Evolutionary conservation across 2,797 vertebrate species (phyloP), one percentile per base, ranked within the genome.

Genomic region (Tragopan temminckii): DNA sequence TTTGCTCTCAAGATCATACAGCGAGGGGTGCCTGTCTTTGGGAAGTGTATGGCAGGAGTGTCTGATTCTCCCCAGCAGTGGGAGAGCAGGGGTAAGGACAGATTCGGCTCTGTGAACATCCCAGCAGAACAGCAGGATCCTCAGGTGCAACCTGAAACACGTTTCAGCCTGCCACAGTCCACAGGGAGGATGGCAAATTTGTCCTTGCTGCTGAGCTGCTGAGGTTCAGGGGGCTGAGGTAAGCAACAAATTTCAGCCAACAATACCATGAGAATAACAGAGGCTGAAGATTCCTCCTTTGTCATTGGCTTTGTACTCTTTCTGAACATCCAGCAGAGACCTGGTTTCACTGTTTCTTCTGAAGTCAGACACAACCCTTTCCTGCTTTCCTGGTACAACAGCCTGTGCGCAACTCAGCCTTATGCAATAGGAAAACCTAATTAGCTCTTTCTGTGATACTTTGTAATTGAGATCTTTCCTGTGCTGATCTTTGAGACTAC

Each of bases 401-500:
- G 25, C n/a, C 67, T 57, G 21, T 18, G 46, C 33, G 2, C 2
- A 25, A 40, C 53, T 83, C 53, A 75, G 79, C 7, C 50, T 76
- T 72, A 36, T 63, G 38, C 2, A 1, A 27, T 1, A 69, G 55
- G 29, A 78, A 85, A 89, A 59, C 24, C 74, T 36, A 69, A 84
- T 86, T 88, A 93, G 59, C 31, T 94, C 67, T 40, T 86, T 50
- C 83, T 71, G n/a, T 35, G 89, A 85, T 52, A 43, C 45, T 80
- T 55, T 5, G 36, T 74, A 94, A 84, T 21, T 82, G 85, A 94
- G 83, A 91, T 80, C 2, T 89, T 85, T 83, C 35, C 88, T 63
- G 85, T 78, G 77, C 62, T 89, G 69, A 76, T 88, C 74, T 62
- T 67, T 48, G 55, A 88, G 85, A 57, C 67, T 72, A 31, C 6